Conservation (phyloP, 2,113 vertebrate species). For the Psittacula cyanocephala region DNA sequence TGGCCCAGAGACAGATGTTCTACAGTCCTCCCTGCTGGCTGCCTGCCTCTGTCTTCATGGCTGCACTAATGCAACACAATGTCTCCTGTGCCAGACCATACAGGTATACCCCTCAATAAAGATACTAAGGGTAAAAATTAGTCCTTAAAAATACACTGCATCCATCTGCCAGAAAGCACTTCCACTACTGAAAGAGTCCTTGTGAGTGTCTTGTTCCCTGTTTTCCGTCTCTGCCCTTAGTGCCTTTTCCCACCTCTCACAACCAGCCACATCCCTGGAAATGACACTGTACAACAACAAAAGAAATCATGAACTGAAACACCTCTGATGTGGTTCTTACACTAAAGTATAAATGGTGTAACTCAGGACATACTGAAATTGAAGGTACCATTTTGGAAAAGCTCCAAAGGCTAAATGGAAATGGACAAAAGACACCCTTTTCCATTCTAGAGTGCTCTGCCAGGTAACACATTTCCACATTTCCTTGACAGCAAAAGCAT, state of each 20-base stretch:
- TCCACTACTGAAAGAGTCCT: neutral
- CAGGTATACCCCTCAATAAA: neutral
- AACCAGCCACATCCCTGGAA: neutral
- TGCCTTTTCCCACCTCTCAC: neutral
- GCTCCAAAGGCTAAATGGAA: neutral
- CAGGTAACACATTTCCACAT: neutral
- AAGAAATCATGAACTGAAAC: neutral
- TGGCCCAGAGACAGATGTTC: neutral
- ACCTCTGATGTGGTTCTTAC: neutral
- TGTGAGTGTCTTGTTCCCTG: neutral
- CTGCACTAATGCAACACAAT: neutral
- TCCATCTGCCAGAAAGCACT: neutral
- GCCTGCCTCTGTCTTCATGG: neutral
- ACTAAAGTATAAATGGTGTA: neutral
- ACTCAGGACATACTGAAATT: neutral
- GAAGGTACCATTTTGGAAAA: neutral
- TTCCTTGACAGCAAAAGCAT: neutral
- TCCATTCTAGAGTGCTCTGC: neutral
- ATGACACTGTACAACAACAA: neutral
- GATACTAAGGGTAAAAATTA: neutral
- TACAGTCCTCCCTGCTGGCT: neutral
- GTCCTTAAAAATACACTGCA: neutral
- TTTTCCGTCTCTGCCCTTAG: neutral
- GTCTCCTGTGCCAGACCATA: accelerated
- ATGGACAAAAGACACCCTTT: neutral